Conservation (phyloP, 35 echinoderm and acorn worm genomes). For the Ophioderma brevispina region DNA sequence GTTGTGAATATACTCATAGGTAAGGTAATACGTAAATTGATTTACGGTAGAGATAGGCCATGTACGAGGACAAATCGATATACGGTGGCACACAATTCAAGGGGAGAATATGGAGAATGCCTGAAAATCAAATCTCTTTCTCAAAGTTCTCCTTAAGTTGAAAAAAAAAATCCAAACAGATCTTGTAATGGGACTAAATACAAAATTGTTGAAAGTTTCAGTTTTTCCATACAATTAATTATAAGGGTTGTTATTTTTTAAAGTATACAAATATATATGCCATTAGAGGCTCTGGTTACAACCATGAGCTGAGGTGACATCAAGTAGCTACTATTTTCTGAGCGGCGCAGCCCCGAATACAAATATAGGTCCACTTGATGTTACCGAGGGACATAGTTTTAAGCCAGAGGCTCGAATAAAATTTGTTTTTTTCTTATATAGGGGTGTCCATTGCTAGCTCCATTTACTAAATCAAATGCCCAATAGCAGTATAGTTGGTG, state of each 20-base stretch:
- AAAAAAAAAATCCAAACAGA: neutral
- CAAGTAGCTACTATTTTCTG: too few relatives aligned
- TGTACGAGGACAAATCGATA: neutral
- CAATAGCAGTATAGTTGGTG: conserved; percentile 82
- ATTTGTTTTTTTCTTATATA: conserved; percentile 26
- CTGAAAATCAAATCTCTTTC: neutral
- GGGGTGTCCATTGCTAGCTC: conserved; percentile 78
- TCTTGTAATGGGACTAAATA: neutral
- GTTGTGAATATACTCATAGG: conserved; percentile 82
- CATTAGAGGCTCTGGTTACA: too few relatives aligned
- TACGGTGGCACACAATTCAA: neutral
- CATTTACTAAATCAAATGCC: conserved; percentile 87
- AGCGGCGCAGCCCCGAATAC: too few relatives aligned
- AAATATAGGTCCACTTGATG: too few relatives aligned
- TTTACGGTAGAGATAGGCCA: neutral
- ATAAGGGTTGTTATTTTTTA: too few relatives aligned
- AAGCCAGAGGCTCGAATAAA: too few relatives aligned
- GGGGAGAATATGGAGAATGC: neutral
- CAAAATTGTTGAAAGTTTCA: neutral
- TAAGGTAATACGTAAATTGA: conserved; percentile 6
- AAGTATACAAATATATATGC: too few relatives aligned
- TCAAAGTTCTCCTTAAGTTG: neutral
- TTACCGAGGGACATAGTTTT: too few relatives aligned
- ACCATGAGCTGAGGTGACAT: too few relatives aligned
- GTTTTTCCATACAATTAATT: too few relatives aligned